Base-by-base conservation (phyloP, 2,888 invertebrate species). In the Byasa hedistus region DNA sequence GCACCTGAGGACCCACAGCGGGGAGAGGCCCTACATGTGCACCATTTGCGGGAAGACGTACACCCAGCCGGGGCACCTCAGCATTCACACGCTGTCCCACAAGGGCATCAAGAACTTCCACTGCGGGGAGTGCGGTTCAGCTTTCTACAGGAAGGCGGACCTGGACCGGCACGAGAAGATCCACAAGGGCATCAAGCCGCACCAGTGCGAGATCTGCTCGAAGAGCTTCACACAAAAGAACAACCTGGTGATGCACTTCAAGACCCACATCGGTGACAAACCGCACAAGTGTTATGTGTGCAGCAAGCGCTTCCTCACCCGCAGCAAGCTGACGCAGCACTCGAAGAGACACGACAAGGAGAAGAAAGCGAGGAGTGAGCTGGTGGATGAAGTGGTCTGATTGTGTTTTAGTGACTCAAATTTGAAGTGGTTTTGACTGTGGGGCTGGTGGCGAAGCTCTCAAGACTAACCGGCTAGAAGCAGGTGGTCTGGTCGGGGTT, bases 1-100 rank as follows among this genome's bases (percentile, higher is more conserved):
- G 69, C 90, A 91, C 65, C 67, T 72, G 0, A 73, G 88, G 0
- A 88, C 86, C 0, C 90, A 90, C 69, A 83, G 85, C 0, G 87
- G 88, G 0, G 89, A 89, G 59, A 70, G 90, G 0, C 90, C 90
- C 0, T 91, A 88, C 68, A 87, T 90, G 88, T 91, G 91, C 24
- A 82, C 85, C 0, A 76, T 79, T 0, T 91, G 91, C n/a, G 90
- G 90, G 0, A 89, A 89, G 66, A 89, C 89, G 0, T 91, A 89
- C 72, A 87, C 87, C 0, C 91, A 90, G 52, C 76, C 83, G 0
- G 90, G 90, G 0, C 90, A 91, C 44, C 64, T 91, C 0, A 85
- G 83, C 17, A 87, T 84, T 66, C 90, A 90, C 63, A 80, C 83
- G 8, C 62, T 88, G 0, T 83, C 83, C 0, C 89, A 89, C 36